Evolutionary conservation across 2,888 invertebrate genomes (phyloP).

Genomic region (Mimachlamys varia): DNA sequence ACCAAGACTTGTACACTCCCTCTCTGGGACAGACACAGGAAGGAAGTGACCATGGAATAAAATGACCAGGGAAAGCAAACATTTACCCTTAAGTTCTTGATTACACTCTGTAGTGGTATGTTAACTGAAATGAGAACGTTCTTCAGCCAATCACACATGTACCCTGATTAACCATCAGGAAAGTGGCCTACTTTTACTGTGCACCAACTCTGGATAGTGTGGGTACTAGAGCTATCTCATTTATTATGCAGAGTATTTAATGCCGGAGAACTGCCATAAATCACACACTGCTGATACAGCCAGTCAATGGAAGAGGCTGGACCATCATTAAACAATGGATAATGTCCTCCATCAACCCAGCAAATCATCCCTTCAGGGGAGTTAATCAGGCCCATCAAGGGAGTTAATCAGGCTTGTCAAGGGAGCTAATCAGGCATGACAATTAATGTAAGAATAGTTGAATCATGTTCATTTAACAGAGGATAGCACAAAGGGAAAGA

Average conservation of each 20-base stretch:
- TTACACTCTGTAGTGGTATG: no score
- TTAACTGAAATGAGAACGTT: neutral
- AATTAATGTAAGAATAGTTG: neutral
- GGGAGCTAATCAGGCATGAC: neutral
- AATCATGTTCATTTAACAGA: neutral
- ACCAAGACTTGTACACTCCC: no score
- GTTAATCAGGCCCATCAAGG: neutral
- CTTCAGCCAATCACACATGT: neutral
- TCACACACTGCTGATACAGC: neutral
- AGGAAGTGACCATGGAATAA: neutral
- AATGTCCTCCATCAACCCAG: neutral
- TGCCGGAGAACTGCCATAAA: neutral
- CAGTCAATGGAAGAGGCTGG: neutral
- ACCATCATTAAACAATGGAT: neutral
- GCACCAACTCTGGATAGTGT: neutral
- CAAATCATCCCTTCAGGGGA: conserved; percentile 14
- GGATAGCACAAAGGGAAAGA: no score
- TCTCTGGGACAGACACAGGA: neutral
- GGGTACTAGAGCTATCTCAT: no score
- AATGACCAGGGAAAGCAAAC: neutral
- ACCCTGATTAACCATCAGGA: neutral
- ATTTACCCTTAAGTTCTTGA: neutral
- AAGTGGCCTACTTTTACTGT: neutral
- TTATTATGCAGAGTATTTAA: neutral
- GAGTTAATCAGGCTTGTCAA: neutral